phyloP scores from a whole-genome alignment of 2,888 invertebrate genomes.

The Acanthosepion lycidas region DNA sequence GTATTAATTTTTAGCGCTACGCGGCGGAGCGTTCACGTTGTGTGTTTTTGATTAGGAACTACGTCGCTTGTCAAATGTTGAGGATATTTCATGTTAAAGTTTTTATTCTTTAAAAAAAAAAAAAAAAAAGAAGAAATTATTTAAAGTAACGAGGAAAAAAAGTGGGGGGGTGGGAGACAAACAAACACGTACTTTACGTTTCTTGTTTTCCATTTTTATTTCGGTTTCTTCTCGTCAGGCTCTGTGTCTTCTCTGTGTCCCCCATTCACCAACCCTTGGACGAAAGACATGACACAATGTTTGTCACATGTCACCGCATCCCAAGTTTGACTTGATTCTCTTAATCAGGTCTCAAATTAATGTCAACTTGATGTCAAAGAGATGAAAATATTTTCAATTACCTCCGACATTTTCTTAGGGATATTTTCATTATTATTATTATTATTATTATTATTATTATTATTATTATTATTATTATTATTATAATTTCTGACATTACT shows the following conservation, averaged over 20 bases:
- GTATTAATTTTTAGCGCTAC: not conserved
- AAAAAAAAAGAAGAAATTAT: not conserved
- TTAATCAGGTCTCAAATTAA: constrained; percentile 33
- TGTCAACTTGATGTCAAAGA: not conserved
- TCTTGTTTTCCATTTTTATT: not conserved
- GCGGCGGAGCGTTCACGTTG: too few relatives aligned
- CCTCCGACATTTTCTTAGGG: not conserved
- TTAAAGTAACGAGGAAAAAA: too few relatives aligned
- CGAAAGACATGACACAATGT: not conserved
- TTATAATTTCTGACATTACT: too few relatives aligned
- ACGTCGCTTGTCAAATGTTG: not conserved
- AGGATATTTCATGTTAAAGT: not conserved
- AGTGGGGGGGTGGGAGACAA: too few relatives aligned
- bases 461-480: too few relatives aligned
- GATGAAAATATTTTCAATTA: constrained; percentile 11
- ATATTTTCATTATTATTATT: not conserved
- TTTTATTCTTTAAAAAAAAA: not conserved
- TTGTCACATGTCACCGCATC: not conserved
- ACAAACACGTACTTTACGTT: too few relatives aligned
- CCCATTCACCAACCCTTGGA: not conserved
- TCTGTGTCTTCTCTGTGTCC: too few relatives aligned
- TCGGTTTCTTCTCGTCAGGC: not conserved
- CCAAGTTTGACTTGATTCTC: not conserved
- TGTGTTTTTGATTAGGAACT: not conserved
- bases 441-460: not conserved